Conservation (phyloP, 1,140 invertebrate genomes). For the Rhopalosiphum padi region DNA sequence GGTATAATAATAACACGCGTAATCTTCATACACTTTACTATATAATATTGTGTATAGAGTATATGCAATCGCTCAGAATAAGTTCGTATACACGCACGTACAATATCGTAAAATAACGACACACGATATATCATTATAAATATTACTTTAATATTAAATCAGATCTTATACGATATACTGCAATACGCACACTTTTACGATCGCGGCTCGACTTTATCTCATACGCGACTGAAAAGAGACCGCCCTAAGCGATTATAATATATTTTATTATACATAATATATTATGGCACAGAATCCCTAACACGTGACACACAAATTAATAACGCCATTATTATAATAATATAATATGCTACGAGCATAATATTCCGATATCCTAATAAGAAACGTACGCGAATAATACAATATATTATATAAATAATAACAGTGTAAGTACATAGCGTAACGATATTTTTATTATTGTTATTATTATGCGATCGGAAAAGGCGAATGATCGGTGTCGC, state of each 20-base stretch:
- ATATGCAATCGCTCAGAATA: neutral
- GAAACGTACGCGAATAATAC: neutral
- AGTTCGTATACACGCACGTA: neutral
- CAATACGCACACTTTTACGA: neutral
- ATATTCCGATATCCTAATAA: neutral
- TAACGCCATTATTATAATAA: neutral
- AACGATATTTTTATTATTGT: neutral
- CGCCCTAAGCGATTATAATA: neutral
- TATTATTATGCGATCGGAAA: neutral
- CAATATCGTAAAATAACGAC: neutral
- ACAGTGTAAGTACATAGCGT: neutral
- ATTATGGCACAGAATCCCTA: neutral
- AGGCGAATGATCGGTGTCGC: neutral
- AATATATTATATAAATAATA: neutral
- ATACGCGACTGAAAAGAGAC: neutral
- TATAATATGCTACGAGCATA: neutral
- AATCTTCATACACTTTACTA: neutral
- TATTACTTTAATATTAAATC: neutral
- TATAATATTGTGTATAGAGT: neutral
- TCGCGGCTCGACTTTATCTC: neutral
- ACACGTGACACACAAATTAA: constrained; percentile 15
- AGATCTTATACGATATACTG: neutral
- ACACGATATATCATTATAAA: neutral
- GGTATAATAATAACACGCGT: neutral
- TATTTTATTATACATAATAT: neutral